These are phyloP conservation scores for Helicorthomorpha holstii DNA, from an alignment of 1,140 invertebrate genomes.

Conservation along the genomic window DNA sequence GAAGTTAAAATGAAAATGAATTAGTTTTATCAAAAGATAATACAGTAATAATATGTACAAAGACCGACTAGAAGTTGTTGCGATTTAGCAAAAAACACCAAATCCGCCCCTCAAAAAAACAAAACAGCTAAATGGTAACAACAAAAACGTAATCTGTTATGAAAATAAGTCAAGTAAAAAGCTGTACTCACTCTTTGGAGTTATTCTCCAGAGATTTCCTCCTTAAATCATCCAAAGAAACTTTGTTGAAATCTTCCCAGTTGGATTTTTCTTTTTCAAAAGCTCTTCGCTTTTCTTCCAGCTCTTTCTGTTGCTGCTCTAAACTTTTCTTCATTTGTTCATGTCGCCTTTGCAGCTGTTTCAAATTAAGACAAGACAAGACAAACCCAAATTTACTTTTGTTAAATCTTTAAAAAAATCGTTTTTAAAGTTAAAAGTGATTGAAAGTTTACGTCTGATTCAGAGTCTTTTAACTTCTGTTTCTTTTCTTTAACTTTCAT, in stretches of 20 bases:
- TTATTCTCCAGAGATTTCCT: slow-evolving; percentile 66
- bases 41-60: too few relatives aligned
- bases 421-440: slow-evolving; percentile 14
- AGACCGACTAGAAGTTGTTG: too few relatives aligned
- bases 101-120: not conserved
- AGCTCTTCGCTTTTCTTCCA: slow-evolving; percentile 70
- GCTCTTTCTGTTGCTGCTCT: slow-evolving; percentile 71
- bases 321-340: slow-evolving; percentile 51
- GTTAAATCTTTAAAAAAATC: slow-evolving; percentile 2
- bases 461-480: slow-evolving; percentile 81
- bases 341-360: slow-evolving; percentile 46
- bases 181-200: slow-evolving; percentile 54
- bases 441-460: slow-evolving; percentile 50
- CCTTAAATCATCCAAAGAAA: slow-evolving; percentile 68
- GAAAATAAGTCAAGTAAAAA: not conserved
- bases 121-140: not conserved
- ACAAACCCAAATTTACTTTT: slow-evolving; percentile 12
- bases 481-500: slow-evolving; percentile 83
- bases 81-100: too few relatives aligned
- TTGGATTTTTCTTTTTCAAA: slow-evolving; percentile 70
- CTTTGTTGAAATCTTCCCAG: slow-evolving; percentile 79
- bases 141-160: not conserved
- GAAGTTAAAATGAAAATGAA: too few relatives aligned
- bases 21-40: too few relatives aligned
- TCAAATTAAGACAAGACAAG: too few relatives aligned